Evolutionary conservation across 2,888 invertebrate genomes (phyloP).

Genomic region (Catocala sponsa): DNA sequence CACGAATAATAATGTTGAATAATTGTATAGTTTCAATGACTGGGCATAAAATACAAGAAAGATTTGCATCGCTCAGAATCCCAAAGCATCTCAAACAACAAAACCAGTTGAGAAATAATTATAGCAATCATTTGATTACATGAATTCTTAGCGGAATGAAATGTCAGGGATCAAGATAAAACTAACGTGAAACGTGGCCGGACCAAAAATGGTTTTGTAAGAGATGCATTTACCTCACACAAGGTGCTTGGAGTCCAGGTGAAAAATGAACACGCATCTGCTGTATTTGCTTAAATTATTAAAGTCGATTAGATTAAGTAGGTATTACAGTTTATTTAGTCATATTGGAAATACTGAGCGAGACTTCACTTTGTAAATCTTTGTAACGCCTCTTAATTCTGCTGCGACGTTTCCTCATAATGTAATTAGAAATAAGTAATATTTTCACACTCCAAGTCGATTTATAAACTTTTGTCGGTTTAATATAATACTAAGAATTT

Average conservation of each 20-base stretch:
- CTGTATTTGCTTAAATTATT: conserved; percentile 48
- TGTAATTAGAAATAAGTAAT: not conserved
- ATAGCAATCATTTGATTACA: conserved; percentile 32
- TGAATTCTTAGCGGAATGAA: conserved; percentile 51
- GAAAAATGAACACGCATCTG: conserved; percentile 65
- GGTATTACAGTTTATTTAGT: conserved; percentile 24
- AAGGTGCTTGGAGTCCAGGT: conserved; percentile 72
- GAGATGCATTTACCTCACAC: conserved; percentile 55
- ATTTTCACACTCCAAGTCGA: not conserved
- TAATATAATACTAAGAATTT: not conserved
- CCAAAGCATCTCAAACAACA: conserved; percentile 6
- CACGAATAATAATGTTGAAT: conserved; percentile 7
- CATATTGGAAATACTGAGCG: conserved; percentile 19
- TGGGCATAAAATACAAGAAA: not conserved
- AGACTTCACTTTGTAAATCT: conserved; percentile 16
- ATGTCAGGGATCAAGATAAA: conserved; percentile 63
- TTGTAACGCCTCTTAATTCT: conserved; percentile 18
- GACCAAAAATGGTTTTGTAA: conserved; percentile 65
- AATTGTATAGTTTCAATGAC: conserved; percentile 1
- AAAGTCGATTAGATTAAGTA: conserved; percentile 25
- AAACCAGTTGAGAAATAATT: conserved; percentile 18
- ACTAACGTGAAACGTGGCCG: conserved; percentile 62
- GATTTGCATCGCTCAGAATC: conserved; percentile 1
- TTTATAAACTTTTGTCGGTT: not conserved
- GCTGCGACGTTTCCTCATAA: conserved; percentile 4